Base-by-base conservation (phyloP, 2,113 vertebrate species). In the Tragelaphus scriptus region DNA sequence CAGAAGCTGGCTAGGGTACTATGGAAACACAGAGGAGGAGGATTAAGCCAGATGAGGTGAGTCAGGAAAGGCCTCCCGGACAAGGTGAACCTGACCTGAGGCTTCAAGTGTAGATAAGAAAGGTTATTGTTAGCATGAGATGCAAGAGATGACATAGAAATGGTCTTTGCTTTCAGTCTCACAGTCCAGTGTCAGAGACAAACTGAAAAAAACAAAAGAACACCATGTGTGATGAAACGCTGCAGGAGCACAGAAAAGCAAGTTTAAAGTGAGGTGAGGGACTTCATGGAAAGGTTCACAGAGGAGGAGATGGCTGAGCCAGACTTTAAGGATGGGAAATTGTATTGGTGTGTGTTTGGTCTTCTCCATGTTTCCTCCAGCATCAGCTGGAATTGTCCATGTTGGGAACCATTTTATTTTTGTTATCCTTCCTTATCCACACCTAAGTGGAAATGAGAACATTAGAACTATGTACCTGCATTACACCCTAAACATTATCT, bases 291-390 rank as follows among this genome's bases (percentile, higher is more conserved):
- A 63, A n/a, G 12, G 1, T 51, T 94, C 81, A 51, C 28, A 86
- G n/a, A 63, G 68, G 56, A 93, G 71, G 26, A 96, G 40, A 32
- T 3, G 53, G 19, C 51, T 85, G 84, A 95, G 44, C 10, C 36
- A 56, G 44, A 93, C 36, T 86, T 91, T 75, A 61, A 85, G 77
- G 19, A 86, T 65, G 40, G 47, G 56, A 94, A 94, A 58, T 51
- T 82, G 21, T 23, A 55, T 3, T 81, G n/a, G 28, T 63, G 32
- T 90, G 77, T 80, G 55, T 86, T 75, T 89, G 49, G 25, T 77
- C 91, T 97, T 96, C n/a, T 90, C 65, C 47, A 84, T 51, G 23
- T 88, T 87, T 88, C 84, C 85, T 92, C 56, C 40, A 89, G 87
- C n/a, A 91, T 91, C 88, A 61, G 14, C 15, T 91, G 84, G 4